Evolutionary conservation across 2,113 vertebrate species (phyloP).

Genomic region (Acanthisitta chloris): DNA sequence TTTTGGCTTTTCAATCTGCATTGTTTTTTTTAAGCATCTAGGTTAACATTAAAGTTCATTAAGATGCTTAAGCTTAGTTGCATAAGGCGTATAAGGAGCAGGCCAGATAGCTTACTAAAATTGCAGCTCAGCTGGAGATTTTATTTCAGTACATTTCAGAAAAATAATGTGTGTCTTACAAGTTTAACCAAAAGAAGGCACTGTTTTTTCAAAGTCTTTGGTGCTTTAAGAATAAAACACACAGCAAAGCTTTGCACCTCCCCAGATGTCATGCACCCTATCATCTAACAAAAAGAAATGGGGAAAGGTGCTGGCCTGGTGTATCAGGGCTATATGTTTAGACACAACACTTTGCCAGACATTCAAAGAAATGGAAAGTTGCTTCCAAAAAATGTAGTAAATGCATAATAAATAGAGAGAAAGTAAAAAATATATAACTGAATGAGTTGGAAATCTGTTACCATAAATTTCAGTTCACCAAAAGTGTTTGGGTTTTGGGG

Average conservation of each 20-base stretch:
- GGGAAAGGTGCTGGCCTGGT: not conserved
- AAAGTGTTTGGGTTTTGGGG: not conserved
- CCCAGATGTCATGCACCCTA: not conserved
- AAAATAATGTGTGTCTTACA: not conserved
- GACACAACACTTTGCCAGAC: rapidly evolving
- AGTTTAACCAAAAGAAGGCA: not conserved
- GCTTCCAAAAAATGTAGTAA: not conserved
- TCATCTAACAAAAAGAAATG: not conserved
- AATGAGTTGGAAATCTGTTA: not conserved
- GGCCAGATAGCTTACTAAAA: not conserved
- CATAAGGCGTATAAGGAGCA: not conserved
- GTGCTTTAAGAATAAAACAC: not conserved
- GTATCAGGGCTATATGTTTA: not conserved
- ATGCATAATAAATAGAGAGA: not conserved
- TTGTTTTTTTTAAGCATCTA: not conserved
- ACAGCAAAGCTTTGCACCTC: not conserved
- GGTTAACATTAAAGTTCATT: not conserved
- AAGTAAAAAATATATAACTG: not conserved
- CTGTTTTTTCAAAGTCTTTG: not conserved
- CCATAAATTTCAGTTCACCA: not conserved
- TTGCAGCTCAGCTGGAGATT: not conserved
- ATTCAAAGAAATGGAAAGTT: not conserved
- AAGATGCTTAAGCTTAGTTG: not conserved
- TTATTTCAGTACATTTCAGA: not conserved
- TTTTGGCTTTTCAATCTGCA: not conserved